Conservation (phyloP, 2,113 vertebrate genomes). For the Mastomys coucha region DNA sequence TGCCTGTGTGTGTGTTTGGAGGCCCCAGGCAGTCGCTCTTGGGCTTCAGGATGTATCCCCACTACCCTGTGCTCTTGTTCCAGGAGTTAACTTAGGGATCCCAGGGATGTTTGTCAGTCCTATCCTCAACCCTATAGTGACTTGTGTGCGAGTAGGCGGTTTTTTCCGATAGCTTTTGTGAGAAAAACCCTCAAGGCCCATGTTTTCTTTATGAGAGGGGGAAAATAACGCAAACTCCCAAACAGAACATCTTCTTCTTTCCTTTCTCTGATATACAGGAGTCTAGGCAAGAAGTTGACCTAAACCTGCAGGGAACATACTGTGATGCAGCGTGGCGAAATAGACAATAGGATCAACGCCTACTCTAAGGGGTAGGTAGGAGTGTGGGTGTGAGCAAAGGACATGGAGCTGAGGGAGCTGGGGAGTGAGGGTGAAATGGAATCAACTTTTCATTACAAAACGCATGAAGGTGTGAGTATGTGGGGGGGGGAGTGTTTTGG, state of each 20-base stretch:
- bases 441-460: background rate
- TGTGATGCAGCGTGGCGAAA: accelerated
- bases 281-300: background rate
- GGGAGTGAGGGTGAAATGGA: background rate
- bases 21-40: background rate
- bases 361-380: accelerated
- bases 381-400: background rate
- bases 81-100: background rate
- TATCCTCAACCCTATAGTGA: too few relatives aligned
- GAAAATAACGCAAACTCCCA: too few relatives aligned
- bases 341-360: too few relatives aligned
- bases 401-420: background rate
- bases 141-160: background rate
- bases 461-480: background rate
- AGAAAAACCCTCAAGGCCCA: background rate
- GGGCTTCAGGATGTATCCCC: background rate
- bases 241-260: background rate
- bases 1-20: background rate
- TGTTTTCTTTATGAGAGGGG: background rate
- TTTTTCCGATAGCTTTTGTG: background rate
- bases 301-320: background rate
- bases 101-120: background rate
- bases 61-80: background rate
- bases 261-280: background rate
- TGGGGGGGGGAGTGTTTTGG: too few relatives aligned